phyloP scores from a whole-genome alignment of 2,113 vertebrate genomes.

The Phaethornis superciliosus region DNA sequence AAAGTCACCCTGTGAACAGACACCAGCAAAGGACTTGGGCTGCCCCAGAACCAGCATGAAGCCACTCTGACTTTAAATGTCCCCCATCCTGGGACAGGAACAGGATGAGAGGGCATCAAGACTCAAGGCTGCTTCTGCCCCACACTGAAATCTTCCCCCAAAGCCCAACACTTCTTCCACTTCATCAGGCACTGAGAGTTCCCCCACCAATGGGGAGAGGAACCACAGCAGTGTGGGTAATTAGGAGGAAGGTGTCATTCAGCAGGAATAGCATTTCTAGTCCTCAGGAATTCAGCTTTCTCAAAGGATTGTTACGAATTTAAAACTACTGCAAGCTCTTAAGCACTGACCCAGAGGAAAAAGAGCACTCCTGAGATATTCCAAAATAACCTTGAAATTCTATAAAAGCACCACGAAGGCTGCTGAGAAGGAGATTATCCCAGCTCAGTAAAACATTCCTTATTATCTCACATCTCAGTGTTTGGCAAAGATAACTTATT shows the following conservation, averaged over 20 bases:
- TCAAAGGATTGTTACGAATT: rapidly evolving
- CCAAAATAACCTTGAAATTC: conserved; percentile 27
- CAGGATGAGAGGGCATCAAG: rapidly evolving
- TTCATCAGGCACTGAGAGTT: background rate
- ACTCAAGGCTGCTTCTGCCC: background rate
- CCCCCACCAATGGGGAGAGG: background rate
- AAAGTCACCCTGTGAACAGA: background rate
- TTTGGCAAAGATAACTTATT: background rate
- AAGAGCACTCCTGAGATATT: background rate
- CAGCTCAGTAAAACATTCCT: background rate
- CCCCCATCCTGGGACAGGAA: background rate
- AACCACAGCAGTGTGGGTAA: background rate
- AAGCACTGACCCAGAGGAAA: conserved; percentile 3
- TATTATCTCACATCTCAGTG: background rate
- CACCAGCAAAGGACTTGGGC: background rate
- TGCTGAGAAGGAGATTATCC: background rate
- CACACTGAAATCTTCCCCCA: background rate
- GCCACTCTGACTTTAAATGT: background rate
- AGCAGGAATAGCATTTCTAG: background rate
- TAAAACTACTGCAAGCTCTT: background rate
- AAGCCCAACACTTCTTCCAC: background rate
- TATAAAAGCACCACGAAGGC: background rate
- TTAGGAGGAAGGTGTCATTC: background rate
- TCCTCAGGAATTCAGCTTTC: background rate
- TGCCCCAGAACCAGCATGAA: background rate